Conservation (phyloP, 2,113 vertebrate genomes). For the Dicerorhinus sumatrensis region DNA sequence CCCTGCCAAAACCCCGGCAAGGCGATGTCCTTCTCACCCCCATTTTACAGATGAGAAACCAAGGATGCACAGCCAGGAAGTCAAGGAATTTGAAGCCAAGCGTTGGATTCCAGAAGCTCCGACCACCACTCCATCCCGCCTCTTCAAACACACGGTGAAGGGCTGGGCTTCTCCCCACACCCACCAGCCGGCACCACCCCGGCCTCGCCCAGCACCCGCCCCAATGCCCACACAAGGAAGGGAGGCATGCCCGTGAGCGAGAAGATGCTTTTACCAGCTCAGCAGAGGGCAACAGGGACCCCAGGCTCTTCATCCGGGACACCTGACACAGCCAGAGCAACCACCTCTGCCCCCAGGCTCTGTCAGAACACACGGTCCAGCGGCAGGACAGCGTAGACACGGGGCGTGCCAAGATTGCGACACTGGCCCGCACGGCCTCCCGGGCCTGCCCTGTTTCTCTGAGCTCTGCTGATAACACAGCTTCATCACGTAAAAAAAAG, state of each 20-base stretch:
- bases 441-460: background rate
- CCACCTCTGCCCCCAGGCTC: background rate
- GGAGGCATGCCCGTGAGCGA: accelerated
- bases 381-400: background rate
- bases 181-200: accelerated
- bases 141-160: background rate
- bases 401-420: background rate
- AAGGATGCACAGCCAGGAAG: background rate
- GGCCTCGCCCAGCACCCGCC: accelerated
- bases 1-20: background rate
- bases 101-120: background rate
- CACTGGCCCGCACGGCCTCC: background rate
- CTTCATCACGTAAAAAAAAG: background rate
- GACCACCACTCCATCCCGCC: accelerated
- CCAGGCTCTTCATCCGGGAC: background rate
- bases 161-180: accelerated
- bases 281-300: background rate
- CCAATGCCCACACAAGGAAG: accelerated
- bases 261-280: background rate
- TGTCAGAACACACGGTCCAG: background rate
- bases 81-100: background rate
- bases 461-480: background rate
- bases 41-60: background rate
- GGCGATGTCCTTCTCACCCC: background rate
- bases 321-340: background rate